Percentiles rank a stretch among this genome's conserved stretches.
phyloP scores from a whole-genome alignment of 2,888 invertebrate species.

The Plutella xylostella region DNA sequence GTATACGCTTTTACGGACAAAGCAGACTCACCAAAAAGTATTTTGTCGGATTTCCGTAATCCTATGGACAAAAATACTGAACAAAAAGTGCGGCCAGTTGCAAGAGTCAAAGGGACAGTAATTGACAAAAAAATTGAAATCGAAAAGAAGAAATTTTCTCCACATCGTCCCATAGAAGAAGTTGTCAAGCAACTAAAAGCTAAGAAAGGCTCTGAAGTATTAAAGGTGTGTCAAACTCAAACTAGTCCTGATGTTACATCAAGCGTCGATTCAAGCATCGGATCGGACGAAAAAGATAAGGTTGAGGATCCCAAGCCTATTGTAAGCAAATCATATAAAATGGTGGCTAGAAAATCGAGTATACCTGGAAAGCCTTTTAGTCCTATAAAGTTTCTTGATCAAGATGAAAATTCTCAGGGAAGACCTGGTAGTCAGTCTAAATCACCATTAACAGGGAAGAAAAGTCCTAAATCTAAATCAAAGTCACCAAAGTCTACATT shows the following conservation, averaged over 20 bases:
- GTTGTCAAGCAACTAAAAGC: slow-evolving; percentile 59
- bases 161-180: slow-evolving; percentile 60
- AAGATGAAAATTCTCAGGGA: slow-evolving; percentile 24
- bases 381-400: slow-evolving; percentile 52
- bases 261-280: slow-evolving; percentile 23
- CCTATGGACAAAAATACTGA: slow-evolving; percentile 52
- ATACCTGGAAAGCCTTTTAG: slow-evolving; percentile 64
- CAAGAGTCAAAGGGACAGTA: slow-evolving; percentile 60
- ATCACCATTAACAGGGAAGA: background rate
- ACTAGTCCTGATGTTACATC: slow-evolving; percentile 21
- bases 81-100: slow-evolving; percentile 59
- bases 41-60: slow-evolving; percentile 53
- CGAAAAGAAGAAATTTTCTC: slow-evolving; percentile 59
- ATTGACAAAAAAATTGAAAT: slow-evolving; percentile 55
- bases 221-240: slow-evolving; percentile 26
- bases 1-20: slow-evolving; percentile 64
- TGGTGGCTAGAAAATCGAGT: slow-evolving; percentile 64
- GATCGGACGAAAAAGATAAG: slow-evolving; percentile 27
- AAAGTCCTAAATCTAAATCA: slow-evolving; percentile 27
- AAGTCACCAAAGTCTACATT: slow-evolving; percentile 22
- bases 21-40: slow-evolving; percentile 61
- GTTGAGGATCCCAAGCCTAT: slow-evolving; percentile 52
- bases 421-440: slow-evolving; percentile 11
- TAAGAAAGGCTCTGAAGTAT: slow-evolving; percentile 50
- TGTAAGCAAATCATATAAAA: slow-evolving; percentile 62